These are phyloP conservation scores for Coregonus clupeaformis DNA, from an alignment of 2,113 vertebrate genomes.

Conservation along the genomic window DNA sequence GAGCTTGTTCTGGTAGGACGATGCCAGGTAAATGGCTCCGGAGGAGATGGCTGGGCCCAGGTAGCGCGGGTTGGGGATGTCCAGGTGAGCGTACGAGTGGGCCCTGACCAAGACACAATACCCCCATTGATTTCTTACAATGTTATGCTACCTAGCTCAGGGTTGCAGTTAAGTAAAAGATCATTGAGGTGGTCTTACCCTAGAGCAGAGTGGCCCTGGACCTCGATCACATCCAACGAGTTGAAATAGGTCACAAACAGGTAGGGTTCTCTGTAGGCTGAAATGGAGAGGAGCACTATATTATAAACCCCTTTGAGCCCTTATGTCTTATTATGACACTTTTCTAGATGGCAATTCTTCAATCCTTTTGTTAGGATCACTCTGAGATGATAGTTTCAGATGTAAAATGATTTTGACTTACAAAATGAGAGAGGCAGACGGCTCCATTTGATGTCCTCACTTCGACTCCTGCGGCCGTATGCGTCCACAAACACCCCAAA, in stretches of 20 bases:
- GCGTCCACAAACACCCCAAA: constrained; percentile 98
- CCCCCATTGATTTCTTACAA: too few relatives aligned
- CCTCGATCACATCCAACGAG: constrained; percentile 96
- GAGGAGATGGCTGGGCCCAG: constrained; percentile 96
- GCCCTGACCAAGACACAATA: constrained; percentile 70
- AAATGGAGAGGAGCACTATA: background rate
- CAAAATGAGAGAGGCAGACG: constrained; percentile 95
- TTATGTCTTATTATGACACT: too few relatives aligned
- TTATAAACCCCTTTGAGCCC: background rate
- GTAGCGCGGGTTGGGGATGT: constrained; percentile 95
- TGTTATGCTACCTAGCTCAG: too few relatives aligned
- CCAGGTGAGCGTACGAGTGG: constrained; percentile 91
- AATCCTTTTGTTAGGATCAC: too few relatives aligned
- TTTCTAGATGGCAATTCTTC: too few relatives aligned
- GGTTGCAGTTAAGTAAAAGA: too few relatives aligned
- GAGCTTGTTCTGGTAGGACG: constrained; percentile 96
- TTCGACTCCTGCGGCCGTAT: constrained; percentile 93
- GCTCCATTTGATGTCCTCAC: constrained; percentile 96
- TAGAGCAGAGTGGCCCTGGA: constrained; percentile 89
- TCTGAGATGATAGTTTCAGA: too few relatives aligned
- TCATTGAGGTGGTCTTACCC: constrained; percentile 75
- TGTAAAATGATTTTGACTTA: constrained; percentile 56
- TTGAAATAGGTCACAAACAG: constrained; percentile 99
- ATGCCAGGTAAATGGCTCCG: constrained; percentile 94
- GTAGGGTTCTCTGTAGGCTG: constrained; percentile 97